Evolutionary conservation across 2,888 invertebrate genomes (phyloP).

Genomic region (Parochlus steinenii): DNA sequence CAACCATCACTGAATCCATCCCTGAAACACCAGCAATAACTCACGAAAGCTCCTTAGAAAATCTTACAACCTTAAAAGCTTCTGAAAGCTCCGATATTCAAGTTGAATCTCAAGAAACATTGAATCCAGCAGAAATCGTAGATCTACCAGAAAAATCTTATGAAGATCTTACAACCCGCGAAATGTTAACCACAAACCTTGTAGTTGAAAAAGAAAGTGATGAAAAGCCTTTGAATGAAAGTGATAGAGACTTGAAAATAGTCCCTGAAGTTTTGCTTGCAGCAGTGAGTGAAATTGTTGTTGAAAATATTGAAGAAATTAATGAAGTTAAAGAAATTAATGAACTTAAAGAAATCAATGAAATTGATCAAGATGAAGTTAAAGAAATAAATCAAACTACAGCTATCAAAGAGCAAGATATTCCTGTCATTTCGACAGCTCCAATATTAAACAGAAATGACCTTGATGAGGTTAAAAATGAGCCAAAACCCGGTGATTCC

Average conservation of each 20-base stretch:
- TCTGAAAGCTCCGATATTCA: too few species aligned
- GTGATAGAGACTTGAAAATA: not conserved
- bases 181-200: too few species aligned
- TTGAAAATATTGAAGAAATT: slow-evolving; percentile 6
- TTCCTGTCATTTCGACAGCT: not conserved
- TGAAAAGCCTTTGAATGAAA: slow-evolving; percentile 1
- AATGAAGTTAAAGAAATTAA: slow-evolving; percentile 2
- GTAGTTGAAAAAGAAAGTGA: not conserved
- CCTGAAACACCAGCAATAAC: too few species aligned
- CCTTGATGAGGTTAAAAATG: slow-evolving; percentile 2
- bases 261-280: too few species aligned
- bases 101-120: too few species aligned
- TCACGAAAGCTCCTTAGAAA: too few species aligned
- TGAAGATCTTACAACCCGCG: too few species aligned
- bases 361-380: slow-evolving; percentile 8
- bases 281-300: slow-evolving; percentile 7
- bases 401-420: not conserved
- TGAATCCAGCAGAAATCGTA: too few species aligned
- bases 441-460: too few species aligned
- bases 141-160: too few species aligned
- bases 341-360: slow-evolving; percentile 8
- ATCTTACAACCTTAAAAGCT: too few species aligned
- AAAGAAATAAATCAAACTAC: not conserved
- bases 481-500: slow-evolving; percentile 5
- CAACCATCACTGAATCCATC: too few species aligned